phyloP scores from a whole-genome alignment of 2,113 vertebrate species.

The Mus musculus region GRCm39 chr9:39785501-39786000 shows the following conservation, averaged over 20 bases:
- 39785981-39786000: neutral
- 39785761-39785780: neutral
- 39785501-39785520: neutral
- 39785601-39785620: neutral
- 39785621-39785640: neutral
- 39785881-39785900: neutral
- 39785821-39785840: neutral
- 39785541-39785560: neutral
- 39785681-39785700: fast-evolving
- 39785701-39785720: neutral
- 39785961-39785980: neutral
- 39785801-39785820: neutral
- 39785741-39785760: neutral
- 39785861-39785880: neutral
- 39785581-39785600: neutral
- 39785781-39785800: neutral
- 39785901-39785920: neutral
- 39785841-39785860: neutral
- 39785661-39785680: neutral
- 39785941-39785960: neutral
- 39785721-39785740: neutral
- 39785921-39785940: neutral
- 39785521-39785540: neutral
- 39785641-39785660: neutral
- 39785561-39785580: neutral